Evolutionary conservation across 2,888 invertebrate genomes (phyloP).

Genomic region (Cistogaster globosa): DNA sequence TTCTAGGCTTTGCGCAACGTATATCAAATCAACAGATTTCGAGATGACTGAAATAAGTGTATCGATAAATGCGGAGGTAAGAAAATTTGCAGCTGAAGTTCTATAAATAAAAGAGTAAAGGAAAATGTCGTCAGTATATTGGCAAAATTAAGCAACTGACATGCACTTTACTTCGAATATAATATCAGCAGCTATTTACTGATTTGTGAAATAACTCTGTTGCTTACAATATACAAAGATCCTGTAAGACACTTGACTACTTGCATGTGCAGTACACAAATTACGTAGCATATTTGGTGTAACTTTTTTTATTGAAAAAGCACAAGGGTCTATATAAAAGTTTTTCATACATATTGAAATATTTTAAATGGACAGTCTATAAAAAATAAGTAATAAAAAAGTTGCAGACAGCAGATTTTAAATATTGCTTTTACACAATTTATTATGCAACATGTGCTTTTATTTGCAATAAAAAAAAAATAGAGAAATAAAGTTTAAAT

Average conservation of each 20-base stretch:
- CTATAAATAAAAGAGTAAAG: too few relatives aligned
- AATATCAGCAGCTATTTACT: too few relatives aligned
- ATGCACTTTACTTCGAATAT: too few relatives aligned
- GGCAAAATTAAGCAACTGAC: too few relatives aligned
- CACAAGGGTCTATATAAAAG: conserved; percentile 62
- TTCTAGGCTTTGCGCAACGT: too few relatives aligned
- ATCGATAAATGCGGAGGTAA: too few relatives aligned
- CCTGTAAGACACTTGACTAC: conserved; percentile 32
- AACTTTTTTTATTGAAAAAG: conserved; percentile 20
- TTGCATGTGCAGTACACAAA: conserved; percentile 33
- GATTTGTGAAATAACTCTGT: neutral
- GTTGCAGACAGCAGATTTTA: conserved; percentile 52
- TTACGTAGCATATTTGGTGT: neutral
- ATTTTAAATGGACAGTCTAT: conserved; percentile 44
- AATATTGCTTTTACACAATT: conserved; percentile 27
- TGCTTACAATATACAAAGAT: neutral
- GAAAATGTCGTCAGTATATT: too few relatives aligned
- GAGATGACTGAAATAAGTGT: too few relatives aligned
- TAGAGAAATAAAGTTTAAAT: neutral
- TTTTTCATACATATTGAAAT: conserved; percentile 54
- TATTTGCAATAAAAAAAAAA: neutral
- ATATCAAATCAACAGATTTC: too few relatives aligned
- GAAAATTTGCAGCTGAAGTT: too few relatives aligned
- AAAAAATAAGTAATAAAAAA: conserved; percentile 56
- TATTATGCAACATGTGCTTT: conserved; percentile 65